These are phyloP conservation scores for Iphiclides podalirius DNA, from an alignment of 2,888 invertebrate genomes.

Conservation along the genomic window DNA sequence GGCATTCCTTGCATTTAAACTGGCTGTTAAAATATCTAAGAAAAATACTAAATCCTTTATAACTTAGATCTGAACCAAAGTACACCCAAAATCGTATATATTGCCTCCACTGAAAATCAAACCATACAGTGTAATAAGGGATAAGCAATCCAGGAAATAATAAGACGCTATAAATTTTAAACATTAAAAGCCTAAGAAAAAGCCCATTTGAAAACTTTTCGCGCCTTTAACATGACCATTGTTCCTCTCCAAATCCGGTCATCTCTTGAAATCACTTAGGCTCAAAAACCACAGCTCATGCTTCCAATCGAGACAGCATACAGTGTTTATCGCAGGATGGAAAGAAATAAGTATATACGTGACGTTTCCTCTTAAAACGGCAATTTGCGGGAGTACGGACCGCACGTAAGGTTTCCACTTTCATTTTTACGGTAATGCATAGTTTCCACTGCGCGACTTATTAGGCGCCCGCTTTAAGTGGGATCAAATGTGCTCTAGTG, in stretches of 20 bases:
- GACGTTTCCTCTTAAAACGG: constrained; percentile 30
- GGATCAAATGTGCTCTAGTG: constrained; percentile 9
- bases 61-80: no score
- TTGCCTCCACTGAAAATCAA: no score
- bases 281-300: constrained; percentile 31
- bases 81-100: no score
- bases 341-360: constrained; percentile 34
- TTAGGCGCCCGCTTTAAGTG: constrained; percentile 28
- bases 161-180: no score
- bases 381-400: constrained; percentile 46
- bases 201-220: constrained; percentile 37
- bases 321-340: constrained; percentile 22
- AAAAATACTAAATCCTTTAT: no score
- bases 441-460: constrained; percentile 38
- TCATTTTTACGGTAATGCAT: constrained; percentile 67
- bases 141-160: no score
- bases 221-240: constrained; percentile 45
- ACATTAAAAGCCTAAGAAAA: constrained; percentile 28
- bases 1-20: no score
- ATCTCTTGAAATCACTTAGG: constrained; percentile 49
- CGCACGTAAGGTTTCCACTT: constrained; percentile 57
- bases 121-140: no score
- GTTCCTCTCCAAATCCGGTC: constrained; percentile 51
- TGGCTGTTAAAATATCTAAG: no score
- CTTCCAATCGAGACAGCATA: constrained; percentile 31